phyloP scores from a whole-genome alignment of 2,797 vertebrate species.

The Crenuchus spilurus region DNA sequence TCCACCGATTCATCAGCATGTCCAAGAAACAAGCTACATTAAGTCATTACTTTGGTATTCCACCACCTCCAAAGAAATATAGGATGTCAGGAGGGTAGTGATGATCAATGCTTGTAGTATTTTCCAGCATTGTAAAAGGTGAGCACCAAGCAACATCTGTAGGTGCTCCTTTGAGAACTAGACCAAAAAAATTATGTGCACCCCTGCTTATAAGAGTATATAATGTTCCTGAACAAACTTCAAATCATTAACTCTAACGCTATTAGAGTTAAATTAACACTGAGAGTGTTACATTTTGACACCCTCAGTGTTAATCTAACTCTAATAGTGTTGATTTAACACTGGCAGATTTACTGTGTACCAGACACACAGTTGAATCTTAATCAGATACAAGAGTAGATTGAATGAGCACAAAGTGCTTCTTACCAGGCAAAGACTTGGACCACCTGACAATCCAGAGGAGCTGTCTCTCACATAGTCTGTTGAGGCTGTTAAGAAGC shows the following conservation, averaged over 20 bases:
- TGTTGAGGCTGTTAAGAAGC: constrained; percentile 92
- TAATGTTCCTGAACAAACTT: constrained; percentile 1
- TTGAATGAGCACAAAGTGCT: background rate
- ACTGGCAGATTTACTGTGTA: background rate
- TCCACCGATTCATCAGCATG: too few species aligned
- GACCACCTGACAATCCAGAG: constrained; percentile 97
- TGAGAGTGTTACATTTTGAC: background rate
- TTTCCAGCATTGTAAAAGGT: too few species aligned
- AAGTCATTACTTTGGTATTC: too few species aligned
- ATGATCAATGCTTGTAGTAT: too few species aligned
- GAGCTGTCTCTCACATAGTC: constrained; percentile 93
- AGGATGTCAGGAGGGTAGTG: too few species aligned
- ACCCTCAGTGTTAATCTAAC: too few species aligned
- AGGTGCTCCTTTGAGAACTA: too few species aligned
- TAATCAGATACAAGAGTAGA: background rate
- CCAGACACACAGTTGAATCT: background rate
- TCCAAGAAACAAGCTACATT: too few species aligned
- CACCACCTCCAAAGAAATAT: too few species aligned
- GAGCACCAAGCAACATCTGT: too few species aligned
- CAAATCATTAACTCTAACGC: constrained; percentile 2
- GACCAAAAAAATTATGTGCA: too few species aligned
- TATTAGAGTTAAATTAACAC: background rate
- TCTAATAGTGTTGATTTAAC: background rate
- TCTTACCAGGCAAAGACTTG: constrained; percentile 94
- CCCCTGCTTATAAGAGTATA: background rate